Conservation (phyloP, 2,113 vertebrate species). For the Marcusenius ussheri region DNA sequence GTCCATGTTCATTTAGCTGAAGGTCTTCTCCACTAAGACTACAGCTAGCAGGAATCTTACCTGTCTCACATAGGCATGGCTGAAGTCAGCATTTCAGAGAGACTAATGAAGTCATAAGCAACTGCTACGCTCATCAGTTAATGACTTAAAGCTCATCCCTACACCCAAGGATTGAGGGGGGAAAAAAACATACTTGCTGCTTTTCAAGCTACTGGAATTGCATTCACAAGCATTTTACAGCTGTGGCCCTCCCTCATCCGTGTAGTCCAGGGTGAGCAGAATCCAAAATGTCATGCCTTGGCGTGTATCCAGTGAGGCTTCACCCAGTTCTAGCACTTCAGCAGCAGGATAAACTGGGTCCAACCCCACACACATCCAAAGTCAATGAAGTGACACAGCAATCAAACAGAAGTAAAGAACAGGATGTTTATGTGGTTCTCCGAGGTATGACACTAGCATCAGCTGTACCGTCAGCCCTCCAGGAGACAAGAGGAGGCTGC, state of each 20-base stretch:
- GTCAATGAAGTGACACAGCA: neutral
- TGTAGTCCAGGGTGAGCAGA: neutral
- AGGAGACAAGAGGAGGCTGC: neutral
- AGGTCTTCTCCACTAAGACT: slow-evolving; percentile 2
- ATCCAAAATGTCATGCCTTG: neutral
- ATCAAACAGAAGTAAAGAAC: neutral
- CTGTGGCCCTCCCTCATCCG: neutral
- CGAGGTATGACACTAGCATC: neutral
- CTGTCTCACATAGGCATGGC: neutral
- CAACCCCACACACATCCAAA: neutral
- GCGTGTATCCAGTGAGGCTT: neutral
- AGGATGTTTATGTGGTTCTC: neutral
- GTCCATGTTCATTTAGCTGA: neutral
- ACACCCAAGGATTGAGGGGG: neutral
- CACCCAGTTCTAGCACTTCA: neutral
- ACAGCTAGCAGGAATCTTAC: neutral
- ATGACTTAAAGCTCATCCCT: neutral
- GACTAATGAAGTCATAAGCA: neutral
- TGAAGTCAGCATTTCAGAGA: neutral
- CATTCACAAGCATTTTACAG: slow-evolving; percentile 8
- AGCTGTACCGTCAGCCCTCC: neutral
- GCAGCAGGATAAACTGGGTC: neutral
- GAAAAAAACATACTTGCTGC: neutral
- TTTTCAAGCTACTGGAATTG: neutral
- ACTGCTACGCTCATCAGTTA: neutral